A percentile compares a stretch with the other conserved stretches of the same genome.
phyloP scores from a whole-genome alignment of 1,140 invertebrate species.

The Brachionus manjavacas region DNA sequence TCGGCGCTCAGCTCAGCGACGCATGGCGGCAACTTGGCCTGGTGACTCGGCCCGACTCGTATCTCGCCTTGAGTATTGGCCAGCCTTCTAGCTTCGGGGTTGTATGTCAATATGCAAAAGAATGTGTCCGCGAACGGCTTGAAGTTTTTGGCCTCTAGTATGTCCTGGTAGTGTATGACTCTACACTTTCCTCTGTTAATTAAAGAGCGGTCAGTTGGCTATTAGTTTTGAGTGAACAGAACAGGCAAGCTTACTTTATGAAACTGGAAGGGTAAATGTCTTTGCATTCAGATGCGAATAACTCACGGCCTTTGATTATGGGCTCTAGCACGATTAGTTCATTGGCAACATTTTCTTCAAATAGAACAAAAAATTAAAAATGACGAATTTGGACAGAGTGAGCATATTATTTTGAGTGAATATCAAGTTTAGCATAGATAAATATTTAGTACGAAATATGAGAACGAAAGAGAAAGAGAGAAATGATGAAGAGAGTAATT shows the following conservation, averaged over 20 bases:
- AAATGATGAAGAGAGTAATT: slow-evolving; percentile 15
- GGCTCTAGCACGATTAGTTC: slow-evolving; percentile 34
- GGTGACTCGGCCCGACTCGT: slow-evolving; percentile 84
- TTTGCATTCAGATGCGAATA: slow-evolving; percentile 41
- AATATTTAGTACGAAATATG: not conserved
- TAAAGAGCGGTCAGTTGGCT: not conserved
- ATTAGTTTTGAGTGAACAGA: not conserved
- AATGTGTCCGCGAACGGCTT: slow-evolving; percentile 55
- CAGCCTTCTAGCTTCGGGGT: slow-evolving; percentile 65
- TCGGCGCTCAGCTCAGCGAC: slow-evolving; percentile 64
- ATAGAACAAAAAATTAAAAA: slow-evolving; percentile 21
- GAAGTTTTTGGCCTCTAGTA: slow-evolving; percentile 49
- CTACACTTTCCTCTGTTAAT: slow-evolving; percentile 57
- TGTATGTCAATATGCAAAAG: slow-evolving; percentile 63
- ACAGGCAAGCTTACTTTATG: not conserved
- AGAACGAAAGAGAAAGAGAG: not conserved
- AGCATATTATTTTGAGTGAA: not conserved
- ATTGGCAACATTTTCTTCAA: slow-evolving; percentile 36
- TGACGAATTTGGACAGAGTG: slow-evolving; percentile 22
- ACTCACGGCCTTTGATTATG: slow-evolving; percentile 40
- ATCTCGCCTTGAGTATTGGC: slow-evolving; percentile 86
- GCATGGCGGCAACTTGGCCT: slow-evolving; percentile 76
- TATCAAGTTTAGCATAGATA: slow-evolving; percentile 4
- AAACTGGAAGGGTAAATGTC: slow-evolving; percentile 31
- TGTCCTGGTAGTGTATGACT: slow-evolving; percentile 60